A percentile compares a stretch with the other conserved stretches of the same genome.
Conservation (phyloP, 2,113 vertebrate genomes). For the Rhynchopsitta pachyrhyncha region DNA sequence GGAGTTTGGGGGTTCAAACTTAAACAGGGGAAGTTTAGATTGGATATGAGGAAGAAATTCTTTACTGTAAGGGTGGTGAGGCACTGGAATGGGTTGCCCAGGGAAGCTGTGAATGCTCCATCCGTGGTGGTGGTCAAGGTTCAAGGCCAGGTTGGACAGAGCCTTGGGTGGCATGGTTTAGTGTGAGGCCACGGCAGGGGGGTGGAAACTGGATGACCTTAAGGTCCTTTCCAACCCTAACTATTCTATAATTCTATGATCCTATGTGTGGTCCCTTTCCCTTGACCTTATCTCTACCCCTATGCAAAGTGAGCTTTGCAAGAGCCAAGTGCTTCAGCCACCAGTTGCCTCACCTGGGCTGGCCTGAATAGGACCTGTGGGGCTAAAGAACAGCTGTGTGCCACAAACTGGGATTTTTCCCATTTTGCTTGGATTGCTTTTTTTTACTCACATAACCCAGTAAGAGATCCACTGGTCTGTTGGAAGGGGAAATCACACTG, state of each 20-base stretch:
- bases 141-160: no score
- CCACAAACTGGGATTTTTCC: not conserved
- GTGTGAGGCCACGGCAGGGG: no score
- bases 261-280: not conserved
- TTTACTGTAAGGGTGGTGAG: no score
- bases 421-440: not conserved
- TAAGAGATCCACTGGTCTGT: rapidly evolving
- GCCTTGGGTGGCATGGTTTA: no score
- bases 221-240: no score
- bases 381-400: not conserved
- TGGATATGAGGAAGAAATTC: no score
- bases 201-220: no score
- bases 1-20: not conserved
- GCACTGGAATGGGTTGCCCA: no score
- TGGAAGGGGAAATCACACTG: not conserved
- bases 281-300: not conserved
- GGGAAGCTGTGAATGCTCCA: no score
- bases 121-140: no score
- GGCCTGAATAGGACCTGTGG: not conserved
- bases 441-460: not conserved
- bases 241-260: no score
- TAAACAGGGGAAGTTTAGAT: no score
- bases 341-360: not conserved
- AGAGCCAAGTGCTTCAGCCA: not conserved
- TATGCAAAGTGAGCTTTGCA: not conserved